Evolutionary conservation across 2,797 vertebrate genomes (phyloP), one percentile per base, ranked within the genome.

Genomic region (Gila robusta): DNA sequence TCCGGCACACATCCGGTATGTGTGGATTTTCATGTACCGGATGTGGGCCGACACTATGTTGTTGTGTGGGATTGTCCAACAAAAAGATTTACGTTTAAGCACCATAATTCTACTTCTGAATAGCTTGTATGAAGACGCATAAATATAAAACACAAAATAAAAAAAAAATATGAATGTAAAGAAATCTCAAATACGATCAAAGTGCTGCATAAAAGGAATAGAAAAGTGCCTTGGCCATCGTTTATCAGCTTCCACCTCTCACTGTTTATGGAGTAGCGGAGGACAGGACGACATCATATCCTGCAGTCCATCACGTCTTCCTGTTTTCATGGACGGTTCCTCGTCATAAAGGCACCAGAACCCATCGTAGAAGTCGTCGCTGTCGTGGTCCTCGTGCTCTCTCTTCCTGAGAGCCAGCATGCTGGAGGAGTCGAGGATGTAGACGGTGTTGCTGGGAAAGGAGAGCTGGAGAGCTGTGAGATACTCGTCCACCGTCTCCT

Each of bases 401-500:
- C 62, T 5, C 26, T 6, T 91, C 82, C 69, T 73, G 56, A 23
- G 16, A 77, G 87, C 72, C 81, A 86, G 85, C 82, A 69, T 28
- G 49, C 56, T 89, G 81, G 89, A 49, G 76, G 89, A 54, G 88
- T 89, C 81, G 28, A 95, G 92, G 83, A 96, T 92, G 85, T 92
- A 95, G 79, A 94, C 87, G 0, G 96, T 88, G 1, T 93, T 96
- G 87, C 91, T 35, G 0, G 94, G 89, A 47, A 93, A 89, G 19
- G 91, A 92, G 87, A 94, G 91, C 91, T 94, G 90, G 49, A 93
- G 81, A 83, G 86, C 87, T 81, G 26, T 89, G 6, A 97, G 94
- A 84, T 95, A 93, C 85, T 94, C 90, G 67, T 95, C 94, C 84
- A 94, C 95, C 6, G 92, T 92, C 88, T 96, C 95, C 90, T 95